Conservation (phyloP, 2,888 invertebrate genomes). For the Leptinotarsa peninsularis region DNA sequence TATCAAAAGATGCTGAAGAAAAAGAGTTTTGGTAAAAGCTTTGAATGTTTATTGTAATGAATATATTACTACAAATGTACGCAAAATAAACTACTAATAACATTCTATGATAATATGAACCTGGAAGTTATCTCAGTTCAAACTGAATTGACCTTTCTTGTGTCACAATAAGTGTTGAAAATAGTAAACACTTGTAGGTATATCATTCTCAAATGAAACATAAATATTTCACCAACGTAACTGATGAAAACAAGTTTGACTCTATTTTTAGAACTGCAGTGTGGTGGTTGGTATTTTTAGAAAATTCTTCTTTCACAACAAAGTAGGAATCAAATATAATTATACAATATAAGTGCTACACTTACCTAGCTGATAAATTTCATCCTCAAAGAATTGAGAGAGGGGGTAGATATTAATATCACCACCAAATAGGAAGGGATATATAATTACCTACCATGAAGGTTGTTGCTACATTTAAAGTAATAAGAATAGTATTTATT, state of each 20-base stretch:
- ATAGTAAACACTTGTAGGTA: neutral
- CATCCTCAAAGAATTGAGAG: too few relatives aligned
- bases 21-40: too few relatives aligned
- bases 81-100: too few relatives aligned
- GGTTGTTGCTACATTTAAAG: too few relatives aligned
- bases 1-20: too few relatives aligned
- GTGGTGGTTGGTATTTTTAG: conserved; percentile 8
- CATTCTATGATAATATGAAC: neutral
- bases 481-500: too few relatives aligned
- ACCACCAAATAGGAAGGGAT: too few relatives aligned
- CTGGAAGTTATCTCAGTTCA: neutral
- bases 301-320: conserved; percentile 8
- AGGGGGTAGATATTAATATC: too few relatives aligned
- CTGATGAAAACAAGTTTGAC: neutral
- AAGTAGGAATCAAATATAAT: neutral
- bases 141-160: neutral
- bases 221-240: conserved; percentile 6
- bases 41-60: too few relatives aligned
- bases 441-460: too few relatives aligned
- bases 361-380: too few relatives aligned
- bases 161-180: neutral
- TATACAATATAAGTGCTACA: neutral
- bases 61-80: too few relatives aligned
- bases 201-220: neutral
- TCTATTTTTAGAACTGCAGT: conserved; percentile 11